Evolutionary conservation across 2,888 invertebrate genomes (phyloP).

Genomic region (Phalangium opilio): DNA sequence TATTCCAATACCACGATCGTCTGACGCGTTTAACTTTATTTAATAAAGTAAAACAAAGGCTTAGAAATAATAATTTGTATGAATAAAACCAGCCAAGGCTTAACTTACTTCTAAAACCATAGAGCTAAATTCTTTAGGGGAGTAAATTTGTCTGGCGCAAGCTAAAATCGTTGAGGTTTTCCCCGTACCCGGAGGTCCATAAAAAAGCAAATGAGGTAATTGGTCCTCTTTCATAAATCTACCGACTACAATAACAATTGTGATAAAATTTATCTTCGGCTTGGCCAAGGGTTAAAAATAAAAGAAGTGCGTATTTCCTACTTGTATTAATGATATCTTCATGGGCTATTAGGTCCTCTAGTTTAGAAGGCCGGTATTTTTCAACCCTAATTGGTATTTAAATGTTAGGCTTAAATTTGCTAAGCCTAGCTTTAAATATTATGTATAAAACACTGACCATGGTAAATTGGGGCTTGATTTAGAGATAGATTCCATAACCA

Average conservation of each 20-base stretch:
- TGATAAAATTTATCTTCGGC: not conserved
- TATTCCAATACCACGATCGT: conserved; percentile 91
- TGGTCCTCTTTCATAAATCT: conserved; percentile 80
- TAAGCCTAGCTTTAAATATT: not conserved
- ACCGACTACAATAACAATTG: conserved; percentile 41
- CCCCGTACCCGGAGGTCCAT: conserved; percentile 96
- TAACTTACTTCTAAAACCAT: conserved; percentile 53
- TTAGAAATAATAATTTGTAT: not conserved
- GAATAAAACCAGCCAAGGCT: not conserved
- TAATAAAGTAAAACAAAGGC: too few species aligned
- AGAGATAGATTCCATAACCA: too few species aligned
- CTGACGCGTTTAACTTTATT: conserved; percentile 82
- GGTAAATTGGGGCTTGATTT: too few species aligned
- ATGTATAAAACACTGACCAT: too few species aligned
- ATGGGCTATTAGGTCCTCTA: conserved; percentile 90
- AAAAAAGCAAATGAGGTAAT: conserved; percentile 87
- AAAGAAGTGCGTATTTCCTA: conserved; percentile 43
- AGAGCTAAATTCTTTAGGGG: conserved; percentile 72
- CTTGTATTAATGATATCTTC: conserved; percentile 92
- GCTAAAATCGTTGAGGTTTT: conserved; percentile 96
- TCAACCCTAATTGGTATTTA: conserved; percentile 64
- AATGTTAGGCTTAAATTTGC: not conserved
- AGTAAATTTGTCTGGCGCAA: conserved; percentile 80
- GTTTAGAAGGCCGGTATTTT: conserved; percentile 82
- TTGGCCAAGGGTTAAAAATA: not conserved